Percentiles rank a stretch among this genome's conserved stretches.
These are phyloP conservation scores for Geophilus truncorum DNA, from an alignment of 2,888 invertebrate species.

Conservation along the genomic window DNA sequence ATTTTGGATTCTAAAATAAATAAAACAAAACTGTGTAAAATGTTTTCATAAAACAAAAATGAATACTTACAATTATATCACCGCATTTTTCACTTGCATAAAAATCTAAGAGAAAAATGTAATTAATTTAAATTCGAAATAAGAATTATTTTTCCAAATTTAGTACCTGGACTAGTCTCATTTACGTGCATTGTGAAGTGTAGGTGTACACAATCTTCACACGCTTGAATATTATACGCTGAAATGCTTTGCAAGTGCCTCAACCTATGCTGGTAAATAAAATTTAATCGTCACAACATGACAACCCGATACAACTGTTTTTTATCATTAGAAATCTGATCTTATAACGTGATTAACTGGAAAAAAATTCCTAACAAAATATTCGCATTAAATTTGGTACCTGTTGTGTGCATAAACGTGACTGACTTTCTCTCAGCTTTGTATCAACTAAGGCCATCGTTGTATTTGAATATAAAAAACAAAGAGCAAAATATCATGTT, in stretches of 20 bases:
- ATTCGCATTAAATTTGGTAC: background rate
- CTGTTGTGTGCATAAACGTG: constrained; percentile 9
- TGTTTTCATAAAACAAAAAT: background rate
- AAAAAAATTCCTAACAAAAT: background rate
- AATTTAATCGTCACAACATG: background rate
- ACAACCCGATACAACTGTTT: background rate
- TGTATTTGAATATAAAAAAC: background rate
- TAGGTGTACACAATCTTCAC: background rate
- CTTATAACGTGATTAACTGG: background rate
- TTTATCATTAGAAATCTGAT: background rate
- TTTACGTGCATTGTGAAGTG: constrained; percentile 20
- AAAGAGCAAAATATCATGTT: background rate
- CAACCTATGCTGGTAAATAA: constrained; percentile 20
- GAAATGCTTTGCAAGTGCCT: constrained; percentile 13
- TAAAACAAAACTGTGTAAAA: background rate
- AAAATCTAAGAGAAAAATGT: background rate
- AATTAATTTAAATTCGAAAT: background rate
- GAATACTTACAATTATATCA: background rate
- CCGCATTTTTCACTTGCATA: constrained; percentile 1
- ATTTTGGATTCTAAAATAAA: constrained; percentile 33
- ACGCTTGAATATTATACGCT: background rate
- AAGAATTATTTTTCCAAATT: background rate
- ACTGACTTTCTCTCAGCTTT: background rate
- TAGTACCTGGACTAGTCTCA: background rate
- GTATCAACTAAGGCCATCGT: constrained; percentile 23